A percentile compares a stretch with the other conserved stretches of the same genome.
Evolutionary conservation across 1,140 invertebrate genomes (phyloP).

Genomic region (Apocrypta bakeri): DNA sequence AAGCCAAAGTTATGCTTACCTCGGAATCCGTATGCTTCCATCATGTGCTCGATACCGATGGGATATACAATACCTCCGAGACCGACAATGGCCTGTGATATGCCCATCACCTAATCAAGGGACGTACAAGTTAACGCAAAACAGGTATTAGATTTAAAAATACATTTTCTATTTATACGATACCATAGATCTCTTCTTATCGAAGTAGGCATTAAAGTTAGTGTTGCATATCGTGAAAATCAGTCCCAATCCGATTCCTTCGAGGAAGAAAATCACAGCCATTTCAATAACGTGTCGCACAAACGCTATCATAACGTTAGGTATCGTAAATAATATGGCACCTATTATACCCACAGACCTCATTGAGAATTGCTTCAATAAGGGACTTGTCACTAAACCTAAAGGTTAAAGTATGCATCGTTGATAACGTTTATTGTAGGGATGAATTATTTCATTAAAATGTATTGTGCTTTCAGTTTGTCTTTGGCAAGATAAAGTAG

Average conservation of each 20-base stretch:
- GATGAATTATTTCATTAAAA: too few relatives aligned
- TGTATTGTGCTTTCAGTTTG: too few relatives aligned
- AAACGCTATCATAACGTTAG: constrained; percentile 63
- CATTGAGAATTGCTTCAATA: constrained; percentile 67
- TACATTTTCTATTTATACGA: constrained; percentile 5
- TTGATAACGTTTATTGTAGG: background rate
- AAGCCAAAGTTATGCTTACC: constrained; percentile 61
- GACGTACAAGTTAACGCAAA: constrained; percentile 5
- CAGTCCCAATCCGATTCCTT: constrained; percentile 69
- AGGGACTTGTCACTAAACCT: constrained; percentile 67
- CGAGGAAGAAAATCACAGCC: constrained; percentile 63
- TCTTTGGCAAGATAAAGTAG: background rate
- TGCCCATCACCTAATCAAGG: constrained; percentile 66
- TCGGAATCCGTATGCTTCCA: constrained; percentile 68
- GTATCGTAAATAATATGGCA: constrained; percentile 64
- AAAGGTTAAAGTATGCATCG: constrained; percentile 23
- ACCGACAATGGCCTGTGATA: constrained; percentile 67
- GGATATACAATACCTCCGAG: constrained; percentile 69
- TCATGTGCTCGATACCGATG: constrained; percentile 64
- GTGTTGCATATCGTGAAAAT: constrained; percentile 70
- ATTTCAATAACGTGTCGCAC: constrained; percentile 65
- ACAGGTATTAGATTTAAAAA: background rate
- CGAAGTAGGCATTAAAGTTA: constrained; percentile 72
- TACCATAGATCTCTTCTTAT: constrained; percentile 69
- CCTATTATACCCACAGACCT: constrained; percentile 64